A percentile compares a stretch with the other conserved stretches of the same genome.
Evolutionary conservation across 1,140 invertebrate species (phyloP).

Genomic region (Tetragonula clypearis): DNA sequence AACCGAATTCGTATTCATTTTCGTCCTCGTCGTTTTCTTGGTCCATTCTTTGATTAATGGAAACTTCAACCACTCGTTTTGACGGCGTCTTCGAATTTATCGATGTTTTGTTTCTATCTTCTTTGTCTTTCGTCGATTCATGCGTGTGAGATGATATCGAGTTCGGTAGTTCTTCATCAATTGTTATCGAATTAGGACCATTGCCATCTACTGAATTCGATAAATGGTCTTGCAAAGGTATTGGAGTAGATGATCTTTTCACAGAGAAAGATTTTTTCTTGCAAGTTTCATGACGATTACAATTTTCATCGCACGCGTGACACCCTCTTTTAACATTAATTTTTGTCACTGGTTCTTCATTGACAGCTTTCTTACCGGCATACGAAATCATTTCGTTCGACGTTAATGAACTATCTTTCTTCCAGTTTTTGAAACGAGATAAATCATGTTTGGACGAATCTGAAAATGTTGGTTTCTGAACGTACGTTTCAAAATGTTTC

Average conservation of each 20-base stretch:
- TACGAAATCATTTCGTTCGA: conserved; percentile 59
- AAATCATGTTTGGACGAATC: conserved; percentile 64
- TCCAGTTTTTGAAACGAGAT: conserved; percentile 59
- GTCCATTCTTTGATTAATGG: conserved; percentile 57
- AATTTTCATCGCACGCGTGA: conserved; percentile 71
- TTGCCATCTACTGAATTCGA: conserved; percentile 39
- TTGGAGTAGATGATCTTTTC: conserved; percentile 46
- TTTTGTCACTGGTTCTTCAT: conserved; percentile 76
- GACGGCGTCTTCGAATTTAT: conserved; percentile 53
- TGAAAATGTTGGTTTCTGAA: conserved; percentile 32
- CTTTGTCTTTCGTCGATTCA: conserved; percentile 64
- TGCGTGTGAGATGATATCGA: conserved; percentile 67
- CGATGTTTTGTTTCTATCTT: conserved; percentile 44
- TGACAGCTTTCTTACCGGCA: conserved; percentile 66
- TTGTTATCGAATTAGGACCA: conserved; percentile 29
- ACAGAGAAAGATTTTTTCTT: conserved; percentile 35
- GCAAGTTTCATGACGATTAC: conserved; percentile 64
- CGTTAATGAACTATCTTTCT: conserved; percentile 40
- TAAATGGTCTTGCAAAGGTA: conserved; percentile 38
- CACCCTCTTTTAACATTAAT: conserved; percentile 70
- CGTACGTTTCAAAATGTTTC: conserved; percentile 68
- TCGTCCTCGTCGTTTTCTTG: conserved; percentile 72
- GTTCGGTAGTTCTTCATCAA: conserved; percentile 11
- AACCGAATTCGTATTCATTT: conserved; percentile 75
- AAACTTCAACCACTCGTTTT: conserved; percentile 67